Evolutionary conservation across 2,797 vertebrate genomes (phyloP).

Genomic region (Melopsittacus undulatus): DNA sequence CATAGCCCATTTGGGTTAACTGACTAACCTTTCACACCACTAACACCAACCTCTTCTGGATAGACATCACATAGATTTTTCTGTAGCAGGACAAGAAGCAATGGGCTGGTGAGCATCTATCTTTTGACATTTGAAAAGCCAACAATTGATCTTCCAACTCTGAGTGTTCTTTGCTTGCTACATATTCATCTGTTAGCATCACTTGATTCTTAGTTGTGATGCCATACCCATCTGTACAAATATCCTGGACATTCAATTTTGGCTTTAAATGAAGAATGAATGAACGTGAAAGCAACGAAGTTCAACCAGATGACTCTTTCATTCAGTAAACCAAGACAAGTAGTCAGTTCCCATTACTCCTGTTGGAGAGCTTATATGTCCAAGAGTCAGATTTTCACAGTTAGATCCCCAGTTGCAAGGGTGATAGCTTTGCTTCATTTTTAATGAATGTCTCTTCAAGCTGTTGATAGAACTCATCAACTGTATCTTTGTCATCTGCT

Average conservation of each 20-base stretch:
- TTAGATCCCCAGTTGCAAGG: neutral
- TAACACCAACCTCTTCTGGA: neutral
- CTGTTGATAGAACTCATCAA: slow-evolving; percentile 34
- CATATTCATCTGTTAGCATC: neutral
- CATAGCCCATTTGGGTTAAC: neutral
- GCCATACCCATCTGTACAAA: neutral
- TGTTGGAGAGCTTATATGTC: neutral
- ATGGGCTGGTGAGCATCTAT: neutral
- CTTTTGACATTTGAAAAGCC: neutral
- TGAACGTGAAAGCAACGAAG: neutral
- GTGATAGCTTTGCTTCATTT: slow-evolving; percentile 21
- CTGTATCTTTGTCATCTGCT: slow-evolving; percentile 60
- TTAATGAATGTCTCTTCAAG: slow-evolving; percentile 29
- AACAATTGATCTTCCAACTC: neutral
- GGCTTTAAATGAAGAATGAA: neutral
- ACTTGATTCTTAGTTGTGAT: neutral
- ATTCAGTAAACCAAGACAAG: neutral
- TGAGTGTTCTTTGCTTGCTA: neutral
- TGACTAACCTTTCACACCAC: neutral
- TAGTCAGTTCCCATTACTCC: neutral
- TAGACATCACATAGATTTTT: neutral
- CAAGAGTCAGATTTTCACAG: neutral
- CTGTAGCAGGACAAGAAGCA: neutral
- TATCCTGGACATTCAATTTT: neutral
- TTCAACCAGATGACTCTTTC: neutral